A percentile compares a stretch with the other conserved stretches of the same genome.
These are phyloP conservation scores for Nannoperca australis DNA, from an alignment of 2,797 vertebrate genomes.

Conservation along the genomic window DNA sequence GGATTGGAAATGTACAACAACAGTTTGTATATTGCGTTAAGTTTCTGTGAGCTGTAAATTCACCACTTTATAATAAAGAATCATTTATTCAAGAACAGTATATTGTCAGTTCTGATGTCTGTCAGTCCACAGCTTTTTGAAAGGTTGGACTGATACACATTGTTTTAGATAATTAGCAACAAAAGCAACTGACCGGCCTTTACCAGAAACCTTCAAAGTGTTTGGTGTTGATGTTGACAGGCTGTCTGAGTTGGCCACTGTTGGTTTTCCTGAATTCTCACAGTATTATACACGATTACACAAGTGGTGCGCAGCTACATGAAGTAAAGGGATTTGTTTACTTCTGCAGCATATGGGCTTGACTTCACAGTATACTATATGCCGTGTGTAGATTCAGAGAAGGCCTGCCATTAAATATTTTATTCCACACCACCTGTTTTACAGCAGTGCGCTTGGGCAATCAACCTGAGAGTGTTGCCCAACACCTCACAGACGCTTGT, in stretches of 20 bases:
- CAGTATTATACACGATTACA: slow-evolving; percentile 4
- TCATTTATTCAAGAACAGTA: not conserved
- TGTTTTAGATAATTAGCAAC: slow-evolving; percentile 40
- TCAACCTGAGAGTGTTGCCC: slow-evolving; percentile 50
- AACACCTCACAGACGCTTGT: slow-evolving; percentile 46
- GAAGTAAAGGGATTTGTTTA: slow-evolving; percentile 35
- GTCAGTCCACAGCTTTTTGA: not conserved
- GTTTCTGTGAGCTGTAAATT: too few species aligned
- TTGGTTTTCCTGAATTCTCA: slow-evolving; percentile 28
- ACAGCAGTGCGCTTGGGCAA: slow-evolving; percentile 37
- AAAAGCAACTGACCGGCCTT: slow-evolving; percentile 28
- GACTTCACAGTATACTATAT: slow-evolving; percentile 30
- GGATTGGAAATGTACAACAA: too few species aligned
- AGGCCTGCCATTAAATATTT: slow-evolving; percentile 68
- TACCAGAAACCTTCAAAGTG: slow-evolving; percentile 45
- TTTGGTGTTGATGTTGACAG: slow-evolving; percentile 33
- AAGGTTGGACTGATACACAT: slow-evolving; percentile 1
- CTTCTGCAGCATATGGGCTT: slow-evolving; percentile 58
- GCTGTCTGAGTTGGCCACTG: slow-evolving; percentile 8
- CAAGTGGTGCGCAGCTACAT: slow-evolving; percentile 2
- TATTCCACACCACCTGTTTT: slow-evolving; percentile 71
- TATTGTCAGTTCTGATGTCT: not conserved
- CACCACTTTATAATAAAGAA: too few species aligned
- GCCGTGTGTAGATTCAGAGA: slow-evolving; percentile 47
- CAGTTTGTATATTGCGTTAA: too few species aligned